Evolutionary conservation across 1,140 invertebrate species (phyloP), one percentile per base, ranked within the genome.

Genomic region (Drosophila bocki): DNA sequence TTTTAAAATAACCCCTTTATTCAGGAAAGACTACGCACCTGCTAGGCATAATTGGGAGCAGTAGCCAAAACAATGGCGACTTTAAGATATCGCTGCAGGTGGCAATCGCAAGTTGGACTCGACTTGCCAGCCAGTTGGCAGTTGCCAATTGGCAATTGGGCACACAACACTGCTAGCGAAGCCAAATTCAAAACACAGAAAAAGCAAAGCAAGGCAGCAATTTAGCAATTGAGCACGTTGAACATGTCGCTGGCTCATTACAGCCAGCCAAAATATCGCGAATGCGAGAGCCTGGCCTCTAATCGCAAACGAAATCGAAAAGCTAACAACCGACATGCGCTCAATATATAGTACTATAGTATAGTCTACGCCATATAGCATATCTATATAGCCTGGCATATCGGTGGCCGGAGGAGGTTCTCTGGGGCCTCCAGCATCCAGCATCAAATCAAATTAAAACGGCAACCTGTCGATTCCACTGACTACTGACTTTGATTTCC

Each of bases 281-380:
- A 60, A 32, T 63, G 58, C 37, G 32, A 39, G 32, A 39, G 60
- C 50, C 77, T 71, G 51, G 69, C 44, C 65, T 69, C 68, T 86
- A 80, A 87, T 87, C 83, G 77, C 53, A 83, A 88, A 87, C 70
- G 71, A 86, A 87, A 87, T 87, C 82, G 75, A 78, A 84, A 71
- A 80, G 56, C 60, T 44, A 69, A 67, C 57, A 51, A 42, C 61
- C 51, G 51, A 54, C 50, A 67, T 57, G 56, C 44, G 50, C 48
- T 50, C 45, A n/a, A 17, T 68, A 64, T 35, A 41, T 42, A 1
- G 8, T 29, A 29, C 26, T 6, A 29, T 29, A 22, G 22, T 26
- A 45, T 17, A 22, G 1, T 26, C 12, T 54, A 53, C 17, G 22
- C 17, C 3, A 26, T 63, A 59, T 39, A 64, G 13, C 8, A 33